Percentiles rank a stretch among this genome's conserved stretches.
Conservation (phyloP, 2,113 vertebrate genomes). For the Tichodroma muraria region DNA sequence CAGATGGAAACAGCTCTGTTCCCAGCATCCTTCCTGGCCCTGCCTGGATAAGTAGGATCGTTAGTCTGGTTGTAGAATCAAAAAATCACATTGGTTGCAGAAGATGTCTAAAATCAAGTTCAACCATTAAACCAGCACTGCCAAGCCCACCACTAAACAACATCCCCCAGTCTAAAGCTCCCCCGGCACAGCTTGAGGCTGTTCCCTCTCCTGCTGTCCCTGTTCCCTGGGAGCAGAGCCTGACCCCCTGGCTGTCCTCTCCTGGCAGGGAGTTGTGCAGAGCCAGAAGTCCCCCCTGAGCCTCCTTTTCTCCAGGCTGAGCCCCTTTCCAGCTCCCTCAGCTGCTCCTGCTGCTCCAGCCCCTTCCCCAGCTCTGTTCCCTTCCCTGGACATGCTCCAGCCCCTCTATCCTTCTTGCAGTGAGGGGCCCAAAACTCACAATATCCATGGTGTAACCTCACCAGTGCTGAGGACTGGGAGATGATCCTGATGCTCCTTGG, state of each 20-base stretch:
- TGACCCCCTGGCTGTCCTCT: rapidly evolving
- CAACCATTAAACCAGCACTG: not conserved
- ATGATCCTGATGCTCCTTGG: not conserved
- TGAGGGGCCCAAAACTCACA: not conserved
- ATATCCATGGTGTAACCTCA: not conserved
- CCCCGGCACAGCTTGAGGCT: not conserved
- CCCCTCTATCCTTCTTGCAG: not conserved
- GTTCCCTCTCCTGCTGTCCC: not conserved
- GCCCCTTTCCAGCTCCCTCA: not conserved
- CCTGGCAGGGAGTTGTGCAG: not conserved
- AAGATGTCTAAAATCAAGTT: not conserved
- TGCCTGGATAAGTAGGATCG: not conserved
- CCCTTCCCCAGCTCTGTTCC: not conserved
- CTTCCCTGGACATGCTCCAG: not conserved
- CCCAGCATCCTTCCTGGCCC: not conserved
- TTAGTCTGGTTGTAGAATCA: not conserved
- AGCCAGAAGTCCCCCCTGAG: not conserved
- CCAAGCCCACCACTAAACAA: not conserved
- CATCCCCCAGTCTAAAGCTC: not conserved
- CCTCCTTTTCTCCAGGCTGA: not conserved
- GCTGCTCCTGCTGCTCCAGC: not conserved
- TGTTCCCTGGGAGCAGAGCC: not conserved
- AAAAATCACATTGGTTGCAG: not conserved
- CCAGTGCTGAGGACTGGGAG: not conserved
- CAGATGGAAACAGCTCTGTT: not conserved